A percentile compares a stretch with the other conserved stretches of the same genome.
phyloP scores from a whole-genome alignment of 2,797 vertebrate species.

The Bradypodion ventrale region DNA sequence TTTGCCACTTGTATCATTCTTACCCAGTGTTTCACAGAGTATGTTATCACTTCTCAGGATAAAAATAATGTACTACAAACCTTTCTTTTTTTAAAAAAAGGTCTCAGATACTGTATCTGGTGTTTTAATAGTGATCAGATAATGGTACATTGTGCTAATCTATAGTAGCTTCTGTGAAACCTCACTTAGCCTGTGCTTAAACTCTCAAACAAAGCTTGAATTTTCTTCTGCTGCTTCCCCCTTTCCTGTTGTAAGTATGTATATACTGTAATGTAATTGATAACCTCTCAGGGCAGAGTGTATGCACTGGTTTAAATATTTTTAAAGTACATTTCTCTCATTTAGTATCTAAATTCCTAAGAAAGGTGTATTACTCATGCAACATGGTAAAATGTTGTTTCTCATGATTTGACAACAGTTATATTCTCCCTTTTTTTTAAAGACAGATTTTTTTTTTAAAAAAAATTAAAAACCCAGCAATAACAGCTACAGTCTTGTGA shows the following conservation, averaged over 20 bases:
- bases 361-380: neutral
- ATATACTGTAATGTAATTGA: constrained; percentile 29
- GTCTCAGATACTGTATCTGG: accelerated
- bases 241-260: constrained; percentile 23
- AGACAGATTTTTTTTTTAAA: neutral
- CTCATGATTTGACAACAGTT: neutral
- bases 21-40: neutral
- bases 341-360: constrained; percentile 28
- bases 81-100: neutral
- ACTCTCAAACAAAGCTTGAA: constrained; percentile 28
- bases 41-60: constrained; percentile 25
- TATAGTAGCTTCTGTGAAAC: constrained; percentile 24
- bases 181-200: neutral
- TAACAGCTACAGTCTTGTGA: neutral
- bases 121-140: constrained; percentile 37
- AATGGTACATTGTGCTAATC: neutral
- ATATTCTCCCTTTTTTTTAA: constrained; percentile 28
- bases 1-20: neutral
- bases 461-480: too few species aligned
- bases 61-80: neutral
- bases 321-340: constrained; percentile 34
- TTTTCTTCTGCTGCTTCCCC: constrained; percentile 23
- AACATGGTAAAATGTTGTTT: too few species aligned
- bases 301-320: neutral
- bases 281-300: constrained; percentile 17